Evolutionary conservation across 1,140 invertebrate species (phyloP).

Genomic region (Zeugodacus cucurbitae): DNA sequence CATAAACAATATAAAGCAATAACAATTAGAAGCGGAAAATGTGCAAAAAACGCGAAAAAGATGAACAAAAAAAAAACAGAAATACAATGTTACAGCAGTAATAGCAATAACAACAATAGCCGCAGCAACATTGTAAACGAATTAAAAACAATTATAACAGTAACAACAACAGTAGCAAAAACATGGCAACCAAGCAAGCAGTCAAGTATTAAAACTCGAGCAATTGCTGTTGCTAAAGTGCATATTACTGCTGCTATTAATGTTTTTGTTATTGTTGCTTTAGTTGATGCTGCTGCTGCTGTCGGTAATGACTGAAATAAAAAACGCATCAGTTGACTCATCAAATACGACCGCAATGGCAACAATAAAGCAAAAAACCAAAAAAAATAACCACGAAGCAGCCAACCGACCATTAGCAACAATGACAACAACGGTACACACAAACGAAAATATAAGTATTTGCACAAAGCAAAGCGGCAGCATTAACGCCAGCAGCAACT

Average conservation of each 20-base stretch:
- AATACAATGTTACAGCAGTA: background rate
- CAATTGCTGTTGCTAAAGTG: background rate
- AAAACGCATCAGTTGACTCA: constrained; percentile 24
- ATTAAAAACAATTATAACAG: constrained; percentile 33
- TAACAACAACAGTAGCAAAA: background rate
- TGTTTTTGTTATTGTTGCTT: background rate
- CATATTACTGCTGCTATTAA: background rate
- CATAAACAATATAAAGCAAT: background rate
- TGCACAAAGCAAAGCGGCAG: background rate
- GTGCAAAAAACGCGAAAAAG: background rate
- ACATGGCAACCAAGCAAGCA: background rate
- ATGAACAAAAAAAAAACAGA: background rate
- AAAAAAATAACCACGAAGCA: background rate
- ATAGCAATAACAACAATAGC: background rate
- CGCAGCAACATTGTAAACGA: background rate
- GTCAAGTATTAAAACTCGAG: background rate
- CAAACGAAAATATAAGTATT: background rate
- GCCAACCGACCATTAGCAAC: background rate
- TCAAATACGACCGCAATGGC: background rate
- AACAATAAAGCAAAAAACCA: no score
- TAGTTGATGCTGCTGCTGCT: background rate
- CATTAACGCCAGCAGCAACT: background rate
- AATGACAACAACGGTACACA: background rate
- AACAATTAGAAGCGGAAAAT: background rate
- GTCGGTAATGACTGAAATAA: background rate